phyloP scores from a whole-genome alignment of 64 coral and sea anemone species.

The Actinia equina region DNA sequence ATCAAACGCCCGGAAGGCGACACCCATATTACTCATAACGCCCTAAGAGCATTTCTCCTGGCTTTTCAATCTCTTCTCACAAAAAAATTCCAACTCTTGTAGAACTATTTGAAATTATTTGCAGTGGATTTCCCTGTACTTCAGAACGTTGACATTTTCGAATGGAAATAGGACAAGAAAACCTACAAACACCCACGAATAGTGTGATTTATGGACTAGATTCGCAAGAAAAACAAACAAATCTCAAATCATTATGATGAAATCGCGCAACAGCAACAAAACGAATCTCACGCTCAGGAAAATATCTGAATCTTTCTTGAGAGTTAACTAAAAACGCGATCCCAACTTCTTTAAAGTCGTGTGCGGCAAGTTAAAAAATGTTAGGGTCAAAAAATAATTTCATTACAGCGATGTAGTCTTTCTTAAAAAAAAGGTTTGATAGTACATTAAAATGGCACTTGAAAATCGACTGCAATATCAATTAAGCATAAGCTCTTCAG shows the following conservation, averaged over 20 bases:
- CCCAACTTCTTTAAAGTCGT: neutral
- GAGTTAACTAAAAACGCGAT: neutral
- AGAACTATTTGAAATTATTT: constrained; percentile 10
- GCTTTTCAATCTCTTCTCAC: neutral
- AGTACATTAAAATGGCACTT: constrained; percentile 8
- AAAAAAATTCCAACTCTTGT: neutral
- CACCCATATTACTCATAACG: constrained; percentile 2
- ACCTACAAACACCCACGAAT: constrained; percentile 11
- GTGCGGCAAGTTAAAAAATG: neutral
- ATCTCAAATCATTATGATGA: neutral
- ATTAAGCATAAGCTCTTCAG: constrained; percentile 21
- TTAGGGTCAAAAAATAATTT: neutral
- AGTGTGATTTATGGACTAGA: neutral
- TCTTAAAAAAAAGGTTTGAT: neutral
- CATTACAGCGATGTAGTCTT: neutral
- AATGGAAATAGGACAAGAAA: neutral
- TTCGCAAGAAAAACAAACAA: constrained; percentile 6
- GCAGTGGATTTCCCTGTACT: neutral
- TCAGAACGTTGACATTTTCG: constrained; percentile 12
- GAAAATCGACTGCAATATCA: constrained; percentile 13
- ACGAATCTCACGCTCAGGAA: neutral
- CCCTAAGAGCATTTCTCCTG: neutral
- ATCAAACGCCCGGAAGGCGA: constrained; percentile 14
- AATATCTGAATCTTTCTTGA: neutral
- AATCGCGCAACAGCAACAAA: neutral